Evolutionary conservation across 2,888 invertebrate species (phyloP).

Genomic region (Xiphydria camelus): DNA sequence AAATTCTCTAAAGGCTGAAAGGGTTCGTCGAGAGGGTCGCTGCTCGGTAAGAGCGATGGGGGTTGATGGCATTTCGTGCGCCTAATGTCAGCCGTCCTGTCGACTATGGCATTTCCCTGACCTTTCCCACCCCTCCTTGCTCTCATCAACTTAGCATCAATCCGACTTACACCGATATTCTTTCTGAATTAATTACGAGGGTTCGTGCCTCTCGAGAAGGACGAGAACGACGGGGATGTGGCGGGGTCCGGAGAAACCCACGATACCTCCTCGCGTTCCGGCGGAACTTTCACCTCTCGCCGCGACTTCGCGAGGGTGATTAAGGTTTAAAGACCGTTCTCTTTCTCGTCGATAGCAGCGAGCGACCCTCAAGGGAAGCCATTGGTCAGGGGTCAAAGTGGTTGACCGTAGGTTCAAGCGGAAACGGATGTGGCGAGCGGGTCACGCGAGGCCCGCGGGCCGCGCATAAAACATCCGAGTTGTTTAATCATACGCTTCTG

Average conservation of each 20-base stretch:
- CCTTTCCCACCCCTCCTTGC: conserved; percentile 35
- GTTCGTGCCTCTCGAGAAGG: background rate
- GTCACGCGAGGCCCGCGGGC: conserved; percentile 52
- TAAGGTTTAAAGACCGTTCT: conserved; percentile 36
- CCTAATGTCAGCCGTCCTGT: conserved; percentile 42
- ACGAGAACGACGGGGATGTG: too few species aligned
- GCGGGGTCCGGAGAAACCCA: too few species aligned
- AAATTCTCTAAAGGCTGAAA: background rate
- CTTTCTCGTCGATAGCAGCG: conserved; percentile 39
- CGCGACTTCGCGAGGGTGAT: conserved; percentile 31
- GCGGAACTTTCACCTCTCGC: too few species aligned
- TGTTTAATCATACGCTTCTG: conserved; percentile 50
- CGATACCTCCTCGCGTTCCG: too few species aligned
- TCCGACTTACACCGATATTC: conserved; percentile 8
- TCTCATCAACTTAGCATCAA: conserved; percentile 10
- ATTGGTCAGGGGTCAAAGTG: conserved; percentile 38
- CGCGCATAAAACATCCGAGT: conserved; percentile 54
- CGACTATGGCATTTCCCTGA: conserved; percentile 45
- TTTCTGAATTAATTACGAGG: conserved; percentile 2
- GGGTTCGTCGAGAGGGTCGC: background rate
- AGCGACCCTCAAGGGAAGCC: conserved; percentile 39
- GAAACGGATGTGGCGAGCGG: conserved; percentile 55
- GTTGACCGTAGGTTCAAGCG: conserved; percentile 50
- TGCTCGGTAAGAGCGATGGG: background rate
- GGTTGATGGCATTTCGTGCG: conserved; percentile 40